Evolutionary conservation across 2,888 invertebrate genomes (phyloP), one percentile per base, ranked within the genome.

Genomic region (Tridacna gigas): DNA sequence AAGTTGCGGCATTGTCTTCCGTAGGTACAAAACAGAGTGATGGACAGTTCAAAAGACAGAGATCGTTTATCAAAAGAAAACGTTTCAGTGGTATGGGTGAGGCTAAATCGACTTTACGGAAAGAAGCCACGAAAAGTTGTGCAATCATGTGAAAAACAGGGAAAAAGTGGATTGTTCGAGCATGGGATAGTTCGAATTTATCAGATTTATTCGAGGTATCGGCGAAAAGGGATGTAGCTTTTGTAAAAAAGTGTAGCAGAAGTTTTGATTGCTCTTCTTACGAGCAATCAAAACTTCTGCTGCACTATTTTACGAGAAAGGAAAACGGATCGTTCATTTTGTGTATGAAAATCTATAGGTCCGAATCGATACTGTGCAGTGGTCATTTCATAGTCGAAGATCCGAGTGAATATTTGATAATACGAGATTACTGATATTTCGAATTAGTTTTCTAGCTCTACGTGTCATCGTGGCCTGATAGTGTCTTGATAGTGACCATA

Each of bases 1-100:
- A 97, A 93, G 96, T 96, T 2, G 96, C 96, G 0, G 96, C 96
- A 0, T 92, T 96, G 45, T 93, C 93, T 18, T 92, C 93, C 25
- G 92, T 92, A 22, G 93, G 93, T 45, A 85, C 84, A 3, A 83
- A 84, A 77, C 69, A 79, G 22, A 83, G 51, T 26, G 82, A 88
- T 66, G 79, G 88, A 37, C 84, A 84, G 48, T 89, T 91, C 65
- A 88, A 89, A 74, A 82, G 91, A 56, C 91, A 91, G 67, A 81
- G 89, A 80, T 91, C 92, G 12, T 89, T 91, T 76, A 90, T 91
- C 69, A 87, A 91, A 82, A 79, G 91, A 66, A 87, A 91, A 84
- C 81, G 90, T 60, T 90, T 92, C 83, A 92, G 90, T 69, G 92
- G 92, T 18, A 91, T 93, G 78, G 90, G 89, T 25, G 93, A 93